Conservation (phyloP, 2,888 invertebrate genomes). For the Habroteleia sp. region DNA sequence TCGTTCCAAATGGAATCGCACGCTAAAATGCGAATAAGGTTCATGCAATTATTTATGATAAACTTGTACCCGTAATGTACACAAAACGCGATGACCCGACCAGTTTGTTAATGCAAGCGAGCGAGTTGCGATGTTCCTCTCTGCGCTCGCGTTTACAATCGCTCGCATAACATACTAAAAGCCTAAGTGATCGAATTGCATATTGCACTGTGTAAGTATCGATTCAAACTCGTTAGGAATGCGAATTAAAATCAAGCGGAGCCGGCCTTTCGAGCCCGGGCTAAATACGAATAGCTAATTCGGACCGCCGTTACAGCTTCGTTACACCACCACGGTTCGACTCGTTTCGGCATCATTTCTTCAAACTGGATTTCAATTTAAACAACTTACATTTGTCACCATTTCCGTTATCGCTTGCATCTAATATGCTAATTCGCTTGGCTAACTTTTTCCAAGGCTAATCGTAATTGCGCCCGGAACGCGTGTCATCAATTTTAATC, state of each 20-base stretch:
- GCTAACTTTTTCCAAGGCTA: conserved; percentile 22
- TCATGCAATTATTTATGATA: conserved; percentile 78
- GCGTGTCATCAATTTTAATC: conserved; percentile 42
- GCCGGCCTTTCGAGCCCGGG: conserved; percentile 3
- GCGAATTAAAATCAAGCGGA: conserved; percentile 43
- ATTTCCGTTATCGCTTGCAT: too few relatives aligned
- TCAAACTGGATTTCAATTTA: not conserved
- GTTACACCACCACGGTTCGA: too few relatives aligned
- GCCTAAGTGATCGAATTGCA: conserved; percentile 62
- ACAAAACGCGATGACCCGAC: conserved; percentile 39
- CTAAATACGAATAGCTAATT: not conserved
- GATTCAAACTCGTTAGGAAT: conserved; percentile 52
- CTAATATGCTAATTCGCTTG: conserved; percentile 29
- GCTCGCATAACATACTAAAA: conserved; percentile 47
- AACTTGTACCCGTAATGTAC: conserved; percentile 69
- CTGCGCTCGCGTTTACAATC: conserved; percentile 66
- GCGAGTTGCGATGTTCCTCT: conserved; percentile 54
- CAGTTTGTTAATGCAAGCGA: conserved; percentile 63
- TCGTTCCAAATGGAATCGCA: conserved; percentile 63
- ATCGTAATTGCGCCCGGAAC: conserved; percentile 17
- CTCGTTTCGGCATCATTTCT: conserved; percentile 9
- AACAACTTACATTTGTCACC: conserved; percentile 34
- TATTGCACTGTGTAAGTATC: conserved; percentile 45
- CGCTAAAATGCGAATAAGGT: conserved; percentile 73
- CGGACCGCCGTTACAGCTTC: not conserved